These are phyloP conservation scores for Tetropium fuscum DNA, from an alignment of 2,888 invertebrate genomes.

Conservation along the genomic window DNA sequence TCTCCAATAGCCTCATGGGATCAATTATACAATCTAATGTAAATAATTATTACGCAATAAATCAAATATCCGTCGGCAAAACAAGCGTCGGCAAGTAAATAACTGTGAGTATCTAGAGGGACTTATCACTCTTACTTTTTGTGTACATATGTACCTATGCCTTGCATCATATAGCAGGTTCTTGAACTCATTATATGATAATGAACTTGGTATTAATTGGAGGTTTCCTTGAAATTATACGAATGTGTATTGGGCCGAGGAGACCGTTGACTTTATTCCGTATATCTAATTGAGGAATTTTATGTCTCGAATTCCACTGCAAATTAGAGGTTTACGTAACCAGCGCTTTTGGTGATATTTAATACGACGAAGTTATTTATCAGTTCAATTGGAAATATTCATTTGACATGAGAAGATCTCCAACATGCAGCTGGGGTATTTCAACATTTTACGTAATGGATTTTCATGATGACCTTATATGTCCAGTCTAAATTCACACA, in stretches of 20 bases:
- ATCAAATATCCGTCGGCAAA: slow-evolving; percentile 8
- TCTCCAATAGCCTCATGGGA: neutral
- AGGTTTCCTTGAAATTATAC: slow-evolving; percentile 22
- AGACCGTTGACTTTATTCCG: slow-evolving; percentile 5
- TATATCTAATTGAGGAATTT: neutral
- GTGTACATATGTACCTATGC: neutral
- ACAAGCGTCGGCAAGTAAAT: no score
- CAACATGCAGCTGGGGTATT: no score
- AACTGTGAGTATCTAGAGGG: neutral
- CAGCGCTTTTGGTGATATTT: neutral
- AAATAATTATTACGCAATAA: slow-evolving; percentile 20
- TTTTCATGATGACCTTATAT: no score
- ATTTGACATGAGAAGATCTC: slow-evolving; percentile 2
- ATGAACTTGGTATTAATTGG: slow-evolving; percentile 27
- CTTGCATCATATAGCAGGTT: slow-evolving; percentile 2
- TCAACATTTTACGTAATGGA: no score
- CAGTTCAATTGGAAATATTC: neutral
- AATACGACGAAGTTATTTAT: neutral
- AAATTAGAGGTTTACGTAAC: slow-evolving; percentile 5
- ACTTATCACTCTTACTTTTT: slow-evolving; percentile 24
- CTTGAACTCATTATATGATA: slow-evolving; percentile 27
- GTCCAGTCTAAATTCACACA: no score
- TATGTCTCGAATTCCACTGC: neutral
- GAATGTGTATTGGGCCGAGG: neutral
- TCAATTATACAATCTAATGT: slow-evolving; percentile 7